Conservation (phyloP, 2,113 vertebrate genomes). For the Sinocyclocheilus maitianheensis region DNA sequence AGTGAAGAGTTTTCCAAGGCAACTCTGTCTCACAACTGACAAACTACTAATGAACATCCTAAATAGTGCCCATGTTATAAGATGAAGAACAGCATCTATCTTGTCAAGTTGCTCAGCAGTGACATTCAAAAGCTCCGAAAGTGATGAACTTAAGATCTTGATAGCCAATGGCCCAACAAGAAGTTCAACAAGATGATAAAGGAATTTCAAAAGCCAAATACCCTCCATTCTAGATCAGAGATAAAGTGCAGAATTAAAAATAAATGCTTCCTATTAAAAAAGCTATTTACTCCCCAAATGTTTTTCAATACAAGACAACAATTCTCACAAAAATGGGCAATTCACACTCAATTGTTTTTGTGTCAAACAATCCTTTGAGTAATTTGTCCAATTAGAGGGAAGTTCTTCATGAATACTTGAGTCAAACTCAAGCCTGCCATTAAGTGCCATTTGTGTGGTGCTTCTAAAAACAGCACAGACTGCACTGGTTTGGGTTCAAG, state of each 20-base stretch:
- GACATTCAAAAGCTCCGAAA: not conserved
- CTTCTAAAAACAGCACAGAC: conserved; percentile 52
- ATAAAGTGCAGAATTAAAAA: too few relatives aligned
- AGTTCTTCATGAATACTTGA: not conserved
- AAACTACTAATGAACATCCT: not conserved
- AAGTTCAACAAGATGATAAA: too few relatives aligned
- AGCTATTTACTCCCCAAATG: not conserved
- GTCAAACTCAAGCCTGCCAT: conserved; percentile 43
- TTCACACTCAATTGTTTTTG: not conserved
- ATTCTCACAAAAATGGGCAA: too few relatives aligned
- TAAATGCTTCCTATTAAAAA: not conserved
- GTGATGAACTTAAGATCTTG: not conserved
- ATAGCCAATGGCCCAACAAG: not conserved
- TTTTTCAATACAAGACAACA: too few relatives aligned
- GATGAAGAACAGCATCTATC: not conserved
- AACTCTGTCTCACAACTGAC: not conserved
- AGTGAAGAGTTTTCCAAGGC: not conserved
- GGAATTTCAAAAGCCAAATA: too few relatives aligned
- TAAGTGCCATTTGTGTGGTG: conserved; percentile 49
- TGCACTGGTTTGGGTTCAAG: conserved; percentile 38
- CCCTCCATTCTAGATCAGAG: too few relatives aligned
- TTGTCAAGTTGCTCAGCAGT: not conserved
- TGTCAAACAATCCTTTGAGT: not conserved
- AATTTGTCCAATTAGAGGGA: not conserved
- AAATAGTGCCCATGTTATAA: not conserved